Percentiles rank a stretch among this genome's conserved stretches.
Conservation (phyloP, 2,888 invertebrate species). For the Scaptomyza tumidula region DNA sequence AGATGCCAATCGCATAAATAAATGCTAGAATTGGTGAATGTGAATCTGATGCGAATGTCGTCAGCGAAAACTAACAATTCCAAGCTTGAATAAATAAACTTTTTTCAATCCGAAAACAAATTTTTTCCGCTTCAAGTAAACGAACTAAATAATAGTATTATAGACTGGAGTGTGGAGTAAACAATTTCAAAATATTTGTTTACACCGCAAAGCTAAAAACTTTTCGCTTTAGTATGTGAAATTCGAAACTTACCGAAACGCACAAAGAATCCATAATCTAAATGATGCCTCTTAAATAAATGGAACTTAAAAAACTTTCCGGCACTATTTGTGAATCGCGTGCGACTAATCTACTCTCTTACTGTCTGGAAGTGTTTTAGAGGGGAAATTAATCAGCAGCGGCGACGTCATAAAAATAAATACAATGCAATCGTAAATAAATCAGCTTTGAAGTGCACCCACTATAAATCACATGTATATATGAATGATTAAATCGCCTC, state of each 20-base stretch:
- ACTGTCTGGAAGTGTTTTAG: conserved; percentile 13
- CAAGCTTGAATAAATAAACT: not conserved
- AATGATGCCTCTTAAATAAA: no score
- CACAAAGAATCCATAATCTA: conserved; percentile 6
- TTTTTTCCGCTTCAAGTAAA: not conserved
- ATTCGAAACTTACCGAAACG: not conserved
- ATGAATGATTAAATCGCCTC: conserved; percentile 34
- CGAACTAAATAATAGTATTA: not conserved
- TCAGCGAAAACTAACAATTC: not conserved
- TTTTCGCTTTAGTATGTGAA: not conserved
- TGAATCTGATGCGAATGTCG: conserved; percentile 1
- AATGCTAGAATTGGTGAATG: not conserved
- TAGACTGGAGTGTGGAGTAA: not conserved
- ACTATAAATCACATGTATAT: conserved; percentile 51
- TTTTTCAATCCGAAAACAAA: not conserved
- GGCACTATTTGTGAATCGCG: conserved; percentile 25
- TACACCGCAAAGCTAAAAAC: not conserved
- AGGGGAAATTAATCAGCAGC: conserved; percentile 54
- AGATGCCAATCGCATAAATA: conserved; percentile 4
- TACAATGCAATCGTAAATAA: conserved; percentile 54
- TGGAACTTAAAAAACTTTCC: conserved; percentile 23
- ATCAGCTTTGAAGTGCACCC: conserved; percentile 53
- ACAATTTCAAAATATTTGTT: not conserved
- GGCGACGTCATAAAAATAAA: conserved; percentile 18
- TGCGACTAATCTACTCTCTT: conserved; percentile 11